A percentile compares a stretch with the other conserved stretches of the same genome.
Conservation (phyloP, 1,140 invertebrate genomes). For the Brachionus koreanus region DNA sequence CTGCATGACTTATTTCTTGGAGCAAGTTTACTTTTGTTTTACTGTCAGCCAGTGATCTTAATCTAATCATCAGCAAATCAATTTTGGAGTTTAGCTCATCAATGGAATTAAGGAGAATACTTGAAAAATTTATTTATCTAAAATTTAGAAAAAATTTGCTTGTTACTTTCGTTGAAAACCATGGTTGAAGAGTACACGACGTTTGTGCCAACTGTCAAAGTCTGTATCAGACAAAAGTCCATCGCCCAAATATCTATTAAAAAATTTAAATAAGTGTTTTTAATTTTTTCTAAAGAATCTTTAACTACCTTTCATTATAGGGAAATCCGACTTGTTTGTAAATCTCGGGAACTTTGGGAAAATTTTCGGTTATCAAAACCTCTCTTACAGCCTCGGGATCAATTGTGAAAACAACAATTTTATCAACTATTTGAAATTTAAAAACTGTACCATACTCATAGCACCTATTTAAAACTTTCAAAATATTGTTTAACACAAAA, state of each 20-base stretch:
- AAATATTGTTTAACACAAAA: background rate
- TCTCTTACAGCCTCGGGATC: conserved; percentile 22
- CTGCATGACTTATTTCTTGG: conserved; percentile 40
- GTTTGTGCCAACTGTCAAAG: background rate
- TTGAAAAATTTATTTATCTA: background rate
- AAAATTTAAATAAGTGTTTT: background rate
- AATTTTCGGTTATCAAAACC: conserved; percentile 21
- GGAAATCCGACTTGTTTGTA: conserved; percentile 31
- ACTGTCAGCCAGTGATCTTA: conserved; percentile 13
- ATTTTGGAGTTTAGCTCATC: conserved; percentile 7
- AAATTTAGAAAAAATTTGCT: background rate
- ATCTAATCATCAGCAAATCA: background rate
- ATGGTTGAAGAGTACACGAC: conserved; percentile 4
- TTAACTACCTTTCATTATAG: conserved; percentile 19
- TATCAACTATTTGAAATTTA: conserved; percentile 40
- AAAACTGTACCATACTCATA: conserved; percentile 23
- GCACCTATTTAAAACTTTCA: background rate
- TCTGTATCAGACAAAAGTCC: conserved; percentile 22
- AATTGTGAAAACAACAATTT: conserved; percentile 41
- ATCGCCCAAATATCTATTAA: conserved; percentile 4
- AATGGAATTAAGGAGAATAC: background rate
- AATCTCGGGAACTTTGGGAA: conserved; percentile 38
- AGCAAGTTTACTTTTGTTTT: background rate
- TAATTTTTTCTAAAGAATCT: background rate
- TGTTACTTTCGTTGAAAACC: conserved; percentile 7